Evolutionary conservation across 2,113 vertebrate species (phyloP).

Genomic region (Oncorhynchus clarkii): DNA sequence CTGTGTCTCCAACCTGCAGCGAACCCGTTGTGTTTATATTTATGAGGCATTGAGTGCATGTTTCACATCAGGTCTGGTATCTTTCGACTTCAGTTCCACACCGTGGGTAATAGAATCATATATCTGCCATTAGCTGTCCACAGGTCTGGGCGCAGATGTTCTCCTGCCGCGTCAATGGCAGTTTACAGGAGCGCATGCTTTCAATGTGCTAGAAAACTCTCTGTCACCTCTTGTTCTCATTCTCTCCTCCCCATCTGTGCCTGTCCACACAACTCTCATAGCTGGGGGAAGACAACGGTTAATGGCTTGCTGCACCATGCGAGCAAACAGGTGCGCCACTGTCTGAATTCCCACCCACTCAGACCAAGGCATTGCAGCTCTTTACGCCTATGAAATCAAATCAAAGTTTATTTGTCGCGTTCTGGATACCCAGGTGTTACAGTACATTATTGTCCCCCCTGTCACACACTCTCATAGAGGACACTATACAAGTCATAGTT

Average conservation of each 20-base stretch:
- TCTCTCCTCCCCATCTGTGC: constrained; percentile 7
- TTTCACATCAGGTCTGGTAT: constrained; percentile 4
- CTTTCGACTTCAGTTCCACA: constrained; percentile 7
- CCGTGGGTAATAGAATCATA: constrained; percentile 2
- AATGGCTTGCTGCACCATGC: not conserved
- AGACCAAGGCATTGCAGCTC: not conserved
- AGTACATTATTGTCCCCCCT: not conserved
- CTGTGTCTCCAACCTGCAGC: not conserved
- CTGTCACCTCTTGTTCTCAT: not conserved
- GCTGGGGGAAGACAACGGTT: not conserved
- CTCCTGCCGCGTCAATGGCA: not conserved
- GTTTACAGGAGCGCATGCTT: constrained; percentile 7
- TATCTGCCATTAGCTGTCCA: not conserved
- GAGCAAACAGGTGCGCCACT: not conserved
- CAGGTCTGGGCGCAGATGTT: not conserved
- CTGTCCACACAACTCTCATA: constrained; percentile 23
- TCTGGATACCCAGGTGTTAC: too few species aligned
- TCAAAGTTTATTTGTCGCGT: too few species aligned
- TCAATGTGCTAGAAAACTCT: not conserved
- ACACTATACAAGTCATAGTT: not conserved
- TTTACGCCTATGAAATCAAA: too few species aligned
- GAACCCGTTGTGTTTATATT: not conserved
- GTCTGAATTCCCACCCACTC: not conserved
- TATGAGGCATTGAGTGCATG: constrained; percentile 5
- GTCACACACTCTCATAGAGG: too few species aligned